Percentiles rank a stretch among this genome's conserved stretches.
phyloP scores from a whole-genome alignment of 2,888 invertebrate genomes.

The Agrilus biguttatus region DNA sequence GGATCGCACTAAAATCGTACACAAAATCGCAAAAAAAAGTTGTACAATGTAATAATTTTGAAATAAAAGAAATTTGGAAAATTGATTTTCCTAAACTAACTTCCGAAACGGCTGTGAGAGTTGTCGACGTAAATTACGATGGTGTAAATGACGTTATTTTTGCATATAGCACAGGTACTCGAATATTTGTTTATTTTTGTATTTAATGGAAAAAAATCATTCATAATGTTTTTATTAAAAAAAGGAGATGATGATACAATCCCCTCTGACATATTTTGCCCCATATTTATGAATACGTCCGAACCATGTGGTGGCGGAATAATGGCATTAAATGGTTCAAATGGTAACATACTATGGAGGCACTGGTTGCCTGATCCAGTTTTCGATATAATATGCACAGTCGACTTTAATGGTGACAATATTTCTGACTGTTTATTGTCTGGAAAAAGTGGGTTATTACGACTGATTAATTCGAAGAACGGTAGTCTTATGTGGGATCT shows the following conservation, averaged over 20 bases:
- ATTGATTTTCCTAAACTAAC: conserved; percentile 51
- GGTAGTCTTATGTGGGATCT: conserved; percentile 54
- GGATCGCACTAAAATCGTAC: conserved; percentile 32
- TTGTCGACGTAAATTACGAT: conserved; percentile 58
- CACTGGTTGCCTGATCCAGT: conserved; percentile 59
- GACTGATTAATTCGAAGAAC: conserved; percentile 49
- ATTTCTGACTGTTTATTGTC: conserved; percentile 58
- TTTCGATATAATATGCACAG: conserved; percentile 55
- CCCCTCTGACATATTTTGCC: conserved; percentile 43
- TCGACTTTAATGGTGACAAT: conserved; percentile 54
- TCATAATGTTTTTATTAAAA: conserved; percentile 13
- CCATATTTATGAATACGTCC: conserved; percentile 49
- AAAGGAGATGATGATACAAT: conserved; percentile 36
- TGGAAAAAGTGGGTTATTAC: conserved; percentile 56
- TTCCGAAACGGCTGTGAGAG: conserved; percentile 58
- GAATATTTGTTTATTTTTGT: not conserved
- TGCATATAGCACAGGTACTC: conserved; percentile 60
- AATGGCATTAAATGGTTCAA: conserved; percentile 57
- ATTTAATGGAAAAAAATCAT: not conserved
- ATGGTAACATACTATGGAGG: conserved; percentile 59
- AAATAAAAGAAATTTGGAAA: conserved; percentile 49
- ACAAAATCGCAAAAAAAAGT: conserved; percentile 21
- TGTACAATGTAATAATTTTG: conserved; percentile 44
- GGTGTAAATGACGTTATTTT: conserved; percentile 55
- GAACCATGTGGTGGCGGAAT: conserved; percentile 60